These are phyloP conservation scores for Cephalopterus ornatus DNA, from an alignment of 2,113 vertebrate species.

Conservation along the genomic window DNA sequence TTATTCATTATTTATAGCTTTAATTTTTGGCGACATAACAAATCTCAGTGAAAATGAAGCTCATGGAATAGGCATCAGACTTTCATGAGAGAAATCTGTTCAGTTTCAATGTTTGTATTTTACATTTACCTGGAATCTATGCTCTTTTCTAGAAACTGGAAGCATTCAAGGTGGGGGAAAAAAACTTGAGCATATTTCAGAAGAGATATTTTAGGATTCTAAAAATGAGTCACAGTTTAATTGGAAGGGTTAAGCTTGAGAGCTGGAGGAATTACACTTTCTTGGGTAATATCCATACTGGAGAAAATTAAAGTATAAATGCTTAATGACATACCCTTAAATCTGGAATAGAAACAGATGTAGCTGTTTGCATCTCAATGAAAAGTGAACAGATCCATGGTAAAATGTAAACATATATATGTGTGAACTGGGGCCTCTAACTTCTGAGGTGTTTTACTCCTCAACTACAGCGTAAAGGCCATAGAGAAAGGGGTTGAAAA, in stretches of 20 bases:
- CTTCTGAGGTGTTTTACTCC: background rate
- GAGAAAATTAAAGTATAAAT: background rate
- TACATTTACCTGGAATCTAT: background rate
- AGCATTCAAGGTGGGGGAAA: accelerated
- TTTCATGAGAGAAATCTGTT: background rate
- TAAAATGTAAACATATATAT: background rate
- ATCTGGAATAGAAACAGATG: background rate
- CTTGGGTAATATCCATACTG: background rate
- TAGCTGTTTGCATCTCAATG: background rate
- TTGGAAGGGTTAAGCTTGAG: background rate
- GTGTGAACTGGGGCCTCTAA: background rate
- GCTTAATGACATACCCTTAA: background rate
- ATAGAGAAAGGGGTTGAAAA: background rate
- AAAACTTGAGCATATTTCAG: background rate
- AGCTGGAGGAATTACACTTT: background rate
- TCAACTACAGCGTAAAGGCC: background rate
- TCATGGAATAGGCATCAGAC: background rate
- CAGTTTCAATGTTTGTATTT: background rate
- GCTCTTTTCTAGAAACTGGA: background rate
- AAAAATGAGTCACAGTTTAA: background rate
- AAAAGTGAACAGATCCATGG: background rate
- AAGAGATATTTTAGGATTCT: background rate
- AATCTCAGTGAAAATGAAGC: background rate
- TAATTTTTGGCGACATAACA: background rate
- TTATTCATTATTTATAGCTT: background rate